phyloP scores from a whole-genome alignment of 1,140 invertebrate species.

The Apis cerana region DNA sequence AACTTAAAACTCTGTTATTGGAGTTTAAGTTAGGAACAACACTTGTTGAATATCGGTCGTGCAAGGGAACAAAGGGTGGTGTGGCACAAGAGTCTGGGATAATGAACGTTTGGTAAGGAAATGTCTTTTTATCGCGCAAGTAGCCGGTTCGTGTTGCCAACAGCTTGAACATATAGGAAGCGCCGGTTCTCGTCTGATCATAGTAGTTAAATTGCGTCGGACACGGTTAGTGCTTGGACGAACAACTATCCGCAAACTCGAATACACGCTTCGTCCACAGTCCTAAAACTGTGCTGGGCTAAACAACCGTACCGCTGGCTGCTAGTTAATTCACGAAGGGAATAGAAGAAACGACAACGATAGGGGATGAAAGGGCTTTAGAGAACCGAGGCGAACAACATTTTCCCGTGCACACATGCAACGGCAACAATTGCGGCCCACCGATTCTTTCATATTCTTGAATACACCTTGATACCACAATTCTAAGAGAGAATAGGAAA shows the following conservation, averaged over 20 bases:
- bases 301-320: not conserved
- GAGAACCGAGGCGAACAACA: not conserved
- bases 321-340: not conserved
- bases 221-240: not conserved
- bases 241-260: conserved; percentile 21
- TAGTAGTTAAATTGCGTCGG: conserved; percentile 6
- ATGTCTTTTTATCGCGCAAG: conserved; percentile 15
- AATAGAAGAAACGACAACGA: not conserved
- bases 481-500: not conserved
- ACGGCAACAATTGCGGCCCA: not conserved
- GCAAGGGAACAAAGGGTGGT: too few species aligned
- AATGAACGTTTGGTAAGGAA: conserved; percentile 17
- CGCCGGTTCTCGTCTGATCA: conserved; percentile 3
- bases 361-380: not conserved
- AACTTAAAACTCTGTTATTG: too few species aligned
- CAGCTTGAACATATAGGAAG: conserved; percentile 6
- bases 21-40: too few species aligned
- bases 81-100: not conserved
- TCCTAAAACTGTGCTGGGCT: not conserved
- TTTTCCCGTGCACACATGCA: too few species aligned
- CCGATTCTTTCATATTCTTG: not conserved
- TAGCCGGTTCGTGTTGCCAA: conserved; percentile 8
- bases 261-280: not conserved
- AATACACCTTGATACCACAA: too few species aligned
- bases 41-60: conserved; percentile 16